A percentile compares a stretch with the other conserved stretches of the same genome.
Evolutionary conservation across 2,797 vertebrate genomes (phyloP).

Genomic region (Meriones psammophilus): DNA sequence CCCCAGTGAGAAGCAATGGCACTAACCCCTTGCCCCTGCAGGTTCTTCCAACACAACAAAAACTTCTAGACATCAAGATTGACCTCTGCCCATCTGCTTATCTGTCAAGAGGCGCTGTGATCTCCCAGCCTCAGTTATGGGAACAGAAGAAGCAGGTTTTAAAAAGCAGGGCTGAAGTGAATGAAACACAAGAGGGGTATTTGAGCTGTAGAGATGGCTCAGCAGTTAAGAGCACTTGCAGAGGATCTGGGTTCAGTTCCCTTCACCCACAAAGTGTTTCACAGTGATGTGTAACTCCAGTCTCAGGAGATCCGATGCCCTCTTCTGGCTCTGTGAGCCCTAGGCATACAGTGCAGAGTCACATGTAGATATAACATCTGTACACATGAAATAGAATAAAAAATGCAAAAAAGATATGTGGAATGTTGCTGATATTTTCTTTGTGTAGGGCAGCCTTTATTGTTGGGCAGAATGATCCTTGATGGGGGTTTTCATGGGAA

Average conservation of each 20-base stretch:
- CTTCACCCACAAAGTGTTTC: background rate
- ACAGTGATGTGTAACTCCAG: background rate
- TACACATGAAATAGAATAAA: background rate
- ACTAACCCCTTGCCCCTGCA: background rate
- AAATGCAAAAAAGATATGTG: background rate
- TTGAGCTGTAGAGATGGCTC: background rate
- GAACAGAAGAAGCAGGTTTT: slow-evolving; percentile 11
- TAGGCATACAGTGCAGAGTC: background rate
- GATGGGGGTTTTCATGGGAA: background rate
- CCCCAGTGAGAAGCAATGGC: background rate
- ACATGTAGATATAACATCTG: too few relatives aligned
- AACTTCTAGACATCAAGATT: background rate
- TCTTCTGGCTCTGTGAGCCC: background rate
- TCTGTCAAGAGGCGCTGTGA: background rate
- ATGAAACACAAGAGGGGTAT: background rate
- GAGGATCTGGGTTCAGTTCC: background rate
- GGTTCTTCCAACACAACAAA: background rate
- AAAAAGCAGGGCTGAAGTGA: background rate
- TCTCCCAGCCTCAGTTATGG: background rate
- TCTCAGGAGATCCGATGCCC: background rate
- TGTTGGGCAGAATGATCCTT: slow-evolving; percentile 19
- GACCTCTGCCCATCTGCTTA: background rate
- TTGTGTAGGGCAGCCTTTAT: slow-evolving; percentile 50
- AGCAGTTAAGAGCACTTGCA: background rate
- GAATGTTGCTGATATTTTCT: slow-evolving; percentile 64